These are phyloP conservation scores for Eurystomus gularis DNA, from an alignment of 2,113 vertebrate genomes.

Conservation along the genomic window DNA sequence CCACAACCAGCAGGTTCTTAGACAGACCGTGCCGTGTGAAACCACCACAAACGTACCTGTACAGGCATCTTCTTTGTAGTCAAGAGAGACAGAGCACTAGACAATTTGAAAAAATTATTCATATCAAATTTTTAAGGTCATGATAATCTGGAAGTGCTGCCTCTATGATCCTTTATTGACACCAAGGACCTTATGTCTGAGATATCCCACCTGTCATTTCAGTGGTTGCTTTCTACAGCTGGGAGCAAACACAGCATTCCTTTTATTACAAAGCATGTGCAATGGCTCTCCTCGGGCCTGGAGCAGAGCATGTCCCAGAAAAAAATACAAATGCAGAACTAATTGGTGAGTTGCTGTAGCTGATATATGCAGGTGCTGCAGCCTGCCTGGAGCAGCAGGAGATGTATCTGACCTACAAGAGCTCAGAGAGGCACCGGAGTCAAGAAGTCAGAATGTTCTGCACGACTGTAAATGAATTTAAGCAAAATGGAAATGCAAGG, in stretches of 20 bases:
- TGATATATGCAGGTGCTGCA: background rate
- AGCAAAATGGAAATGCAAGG: background rate
- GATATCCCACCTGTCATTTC: background rate
- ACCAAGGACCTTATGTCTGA: background rate
- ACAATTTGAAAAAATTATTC: no score
- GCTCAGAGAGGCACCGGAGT: background rate
- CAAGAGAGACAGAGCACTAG: background rate
- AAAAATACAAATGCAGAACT: background rate
- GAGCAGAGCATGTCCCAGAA: background rate
- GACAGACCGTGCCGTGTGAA: background rate
- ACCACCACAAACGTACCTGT: background rate
- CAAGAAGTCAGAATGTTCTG: background rate
- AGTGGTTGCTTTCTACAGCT: background rate
- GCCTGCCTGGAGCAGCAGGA: background rate
- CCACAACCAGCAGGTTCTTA: background rate
- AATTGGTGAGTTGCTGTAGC: background rate
- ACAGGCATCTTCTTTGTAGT: background rate
- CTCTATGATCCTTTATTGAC: background rate
- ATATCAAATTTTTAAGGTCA: background rate
- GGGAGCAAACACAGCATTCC: background rate
- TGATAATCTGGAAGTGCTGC: background rate
- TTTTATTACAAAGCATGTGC: background rate
- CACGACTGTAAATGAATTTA: background rate
- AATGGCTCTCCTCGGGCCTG: background rate
- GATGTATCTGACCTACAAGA: background rate